Evolutionary conservation across 2,888 invertebrate genomes (phyloP).

Genomic region (Dyspetes luteomarginatus): DNA sequence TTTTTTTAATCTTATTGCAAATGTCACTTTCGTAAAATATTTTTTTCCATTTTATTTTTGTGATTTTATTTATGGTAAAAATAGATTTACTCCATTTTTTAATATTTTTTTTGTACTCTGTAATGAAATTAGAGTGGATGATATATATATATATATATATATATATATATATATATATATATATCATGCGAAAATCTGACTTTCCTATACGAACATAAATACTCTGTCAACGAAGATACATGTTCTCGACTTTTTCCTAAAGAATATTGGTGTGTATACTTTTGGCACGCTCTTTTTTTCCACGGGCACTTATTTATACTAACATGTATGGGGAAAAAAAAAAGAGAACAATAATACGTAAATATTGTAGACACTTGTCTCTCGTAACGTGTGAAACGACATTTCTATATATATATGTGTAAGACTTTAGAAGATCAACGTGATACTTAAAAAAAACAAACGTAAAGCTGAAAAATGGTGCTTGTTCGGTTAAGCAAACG

Average conservation of each 20-base stretch:
- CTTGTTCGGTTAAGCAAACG: slow-evolving; percentile 46
- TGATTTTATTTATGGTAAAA: not conserved
- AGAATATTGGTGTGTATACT: slow-evolving; percentile 24
- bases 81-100: too few species aligned
- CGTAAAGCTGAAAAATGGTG: slow-evolving; percentile 63
- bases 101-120: too few species aligned
- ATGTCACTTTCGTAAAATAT: not conserved
- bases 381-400: slow-evolving; percentile 42
- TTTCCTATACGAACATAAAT: not conserved
- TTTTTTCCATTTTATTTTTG: not conserved
- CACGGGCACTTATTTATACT: slow-evolving; percentile 24
- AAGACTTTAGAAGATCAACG: slow-evolving; percentile 28
- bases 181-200: slow-evolving; percentile 8
- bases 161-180: too few species aligned
- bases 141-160: too few species aligned
- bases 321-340: slow-evolving; percentile 1
- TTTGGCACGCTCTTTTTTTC: slow-evolving; percentile 42
- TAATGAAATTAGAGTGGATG: too few species aligned
- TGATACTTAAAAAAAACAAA: slow-evolving; percentile 43
- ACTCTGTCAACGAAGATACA: not conserved
- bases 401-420: slow-evolving; percentile 47
- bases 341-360: not conserved
- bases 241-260: slow-evolving; percentile 40
- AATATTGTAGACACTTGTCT: slow-evolving; percentile 16
- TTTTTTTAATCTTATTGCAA: not conserved